Conservation (phyloP, 2,888 invertebrate species). For the Hybos culiciformis region DNA sequence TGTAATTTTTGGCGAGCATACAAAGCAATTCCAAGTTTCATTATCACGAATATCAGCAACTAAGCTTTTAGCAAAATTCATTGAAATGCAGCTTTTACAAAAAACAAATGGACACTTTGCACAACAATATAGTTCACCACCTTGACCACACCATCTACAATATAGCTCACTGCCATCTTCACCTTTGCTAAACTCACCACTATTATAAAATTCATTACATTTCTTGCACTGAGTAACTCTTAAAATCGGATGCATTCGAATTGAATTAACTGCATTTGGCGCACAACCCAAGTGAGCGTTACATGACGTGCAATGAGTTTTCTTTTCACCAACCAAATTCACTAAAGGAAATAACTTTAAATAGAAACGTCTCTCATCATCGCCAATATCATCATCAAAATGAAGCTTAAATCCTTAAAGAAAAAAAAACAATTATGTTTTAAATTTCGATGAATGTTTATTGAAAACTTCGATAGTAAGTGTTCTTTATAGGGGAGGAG, state of each 20-base stretch:
- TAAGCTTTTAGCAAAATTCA: conserved; percentile 51
- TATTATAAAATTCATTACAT: conserved; percentile 65
- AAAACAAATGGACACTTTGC: conserved; percentile 60
- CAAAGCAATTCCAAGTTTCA: conserved; percentile 71
- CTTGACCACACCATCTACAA: conserved; percentile 74
- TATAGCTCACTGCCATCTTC: conserved; percentile 73
- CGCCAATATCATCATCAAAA: conserved; percentile 41
- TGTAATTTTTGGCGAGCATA: conserved; percentile 52
- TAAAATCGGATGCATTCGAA: conserved; percentile 59
- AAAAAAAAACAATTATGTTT: conserved; percentile 9
- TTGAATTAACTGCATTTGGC: conserved; percentile 45
- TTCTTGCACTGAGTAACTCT: conserved; percentile 56
- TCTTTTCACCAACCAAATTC: conserved; percentile 42
- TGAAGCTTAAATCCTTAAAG: conserved; percentile 27
- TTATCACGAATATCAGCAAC: conserved; percentile 58
- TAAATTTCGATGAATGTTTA: too few relatives aligned
- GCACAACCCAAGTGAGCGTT: conserved; percentile 62
- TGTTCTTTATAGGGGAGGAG: too few relatives aligned
- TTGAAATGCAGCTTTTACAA: conserved; percentile 63
- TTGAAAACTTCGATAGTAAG: too few relatives aligned
- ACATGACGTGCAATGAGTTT: conserved; percentile 62
- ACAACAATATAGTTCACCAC: conserved; percentile 65
- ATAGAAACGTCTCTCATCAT: conserved; percentile 42
- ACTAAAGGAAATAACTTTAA: conserved; percentile 43
- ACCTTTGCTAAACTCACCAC: conserved; percentile 69